Evolutionary conservation across 2,888 invertebrate species (phyloP), one percentile per base, ranked within the genome.

Genomic region (Leistus spinibarbis): DNA sequence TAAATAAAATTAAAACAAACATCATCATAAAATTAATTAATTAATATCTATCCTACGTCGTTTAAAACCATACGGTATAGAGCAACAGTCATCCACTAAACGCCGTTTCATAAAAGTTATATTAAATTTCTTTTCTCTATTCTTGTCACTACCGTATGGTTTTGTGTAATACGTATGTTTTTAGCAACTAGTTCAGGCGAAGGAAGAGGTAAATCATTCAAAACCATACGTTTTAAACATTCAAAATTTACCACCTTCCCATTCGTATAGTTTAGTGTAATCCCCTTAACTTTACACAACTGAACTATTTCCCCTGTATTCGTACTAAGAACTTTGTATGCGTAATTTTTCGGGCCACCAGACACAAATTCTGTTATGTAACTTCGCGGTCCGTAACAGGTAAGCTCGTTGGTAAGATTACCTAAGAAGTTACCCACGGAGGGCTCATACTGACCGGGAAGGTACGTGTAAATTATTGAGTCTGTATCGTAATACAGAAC

Each of bases 401-500:
- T 70, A 0, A 84, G 69, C 76, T 84, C 84, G 77, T 83, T 80
- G 0, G 82, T 84, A 70, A 84, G 74, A 69, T 84, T 81, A 0
- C 84, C 84, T 3, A 83, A 63, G 77, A 79, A 81, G 69, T 80
- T 79, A 20, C 82, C 84, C 1, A 78, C 69, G 10, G 77, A 76
- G 7, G 80, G 81, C 10, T 78, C 73, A 53, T 75, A 78, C n/a
- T 76, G 77, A 13, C 71, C 74, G 67, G 76, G 17, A 27, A 77
- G 13, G 5, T 19, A 22, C n/a, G 78, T 74, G 67, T 79, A 84
- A 62, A 85, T 81, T 10, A 83, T 79, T 2, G 80, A 79, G 73
- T 84, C 84, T 0, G 85, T 85, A 71, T 85, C 85, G 64, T 77
- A 83, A 77, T 85, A 85, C 9, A 85, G 69, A 9, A 81, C 81